Base-by-base conservation (phyloP, 1,140 invertebrate genomes). In the Drosophila willistoni region DNA sequence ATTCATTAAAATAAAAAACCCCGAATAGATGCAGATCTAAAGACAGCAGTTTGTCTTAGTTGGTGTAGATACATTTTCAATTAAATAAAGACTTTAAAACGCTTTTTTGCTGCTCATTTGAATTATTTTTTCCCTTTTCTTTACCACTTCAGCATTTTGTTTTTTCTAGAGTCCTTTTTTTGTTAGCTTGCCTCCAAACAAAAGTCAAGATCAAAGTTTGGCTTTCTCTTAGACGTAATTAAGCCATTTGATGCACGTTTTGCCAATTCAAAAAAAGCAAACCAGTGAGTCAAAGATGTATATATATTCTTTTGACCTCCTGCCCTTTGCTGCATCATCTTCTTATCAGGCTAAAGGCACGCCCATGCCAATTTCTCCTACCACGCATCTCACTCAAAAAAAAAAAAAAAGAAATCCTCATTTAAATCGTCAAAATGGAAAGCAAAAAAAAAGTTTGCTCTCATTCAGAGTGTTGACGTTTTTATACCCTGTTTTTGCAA, bases 231-330 rank as follows among this genome's bases (percentile, higher is more conserved):
- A 87, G 64, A 57, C 69, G 71, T 87, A 87, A 87, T 87, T 87
- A 87, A 84, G 80, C 85, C 71, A 83, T 87, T 89, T 89, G 80
- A 56, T 71, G 84, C 84, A 87, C 84, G 84, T 89, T 87, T 89
- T 84, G 47, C 71, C 84, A 81, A 87, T 87, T 87, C 80, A 87
- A 82, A 51, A 51, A 51, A 22, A 51, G 19, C 7, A 19, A 47
- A 47, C 36, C 34, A 9, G 44, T 19, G 10, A 51, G 10, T 13
- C 10, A 51, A 22, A 51, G 44, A 22, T 47, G 17, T 22, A 51
- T 12, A 51, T 22, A 80, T 68, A 68, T 66, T 59, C 39, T 64
- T 64, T 70, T 62, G 56, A 60, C 62, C 68, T 67, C 56, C 67
- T 64, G 59, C 68, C 57, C 64, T 29, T n/a, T 55, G 47, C 36